phyloP scores from a whole-genome alignment of 2,113 vertebrate genomes.

The Syngnathus floridae region DNA sequence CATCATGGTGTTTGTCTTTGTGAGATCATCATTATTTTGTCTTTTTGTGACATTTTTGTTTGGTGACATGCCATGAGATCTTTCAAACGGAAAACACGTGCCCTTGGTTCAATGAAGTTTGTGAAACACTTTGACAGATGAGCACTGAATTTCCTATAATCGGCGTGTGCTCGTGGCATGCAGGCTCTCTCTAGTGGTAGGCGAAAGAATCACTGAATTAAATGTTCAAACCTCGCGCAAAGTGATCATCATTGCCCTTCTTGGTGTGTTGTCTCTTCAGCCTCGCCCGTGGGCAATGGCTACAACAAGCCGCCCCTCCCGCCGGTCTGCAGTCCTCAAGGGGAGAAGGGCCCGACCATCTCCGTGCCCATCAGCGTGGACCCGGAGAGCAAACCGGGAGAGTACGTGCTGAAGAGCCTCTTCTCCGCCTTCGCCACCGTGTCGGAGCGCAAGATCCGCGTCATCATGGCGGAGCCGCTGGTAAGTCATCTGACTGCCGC shows the following conservation, averaged over 20 bases:
- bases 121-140: background rate
- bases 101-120: background rate
- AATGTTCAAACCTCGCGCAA: background rate
- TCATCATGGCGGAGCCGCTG: slow-evolving; percentile 95
- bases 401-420: slow-evolving; percentile 93
- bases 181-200: background rate
- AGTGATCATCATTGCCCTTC: slow-evolving; percentile 1
- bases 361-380: slow-evolving; percentile 89
- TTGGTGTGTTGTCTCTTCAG: slow-evolving; percentile 58
- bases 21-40: too few species aligned
- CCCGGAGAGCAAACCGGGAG: slow-evolving; percentile 93
- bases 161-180: background rate
- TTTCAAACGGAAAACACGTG: too few species aligned
- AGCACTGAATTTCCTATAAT: background rate
- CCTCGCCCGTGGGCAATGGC: slow-evolving; percentile 91
- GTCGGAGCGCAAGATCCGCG: slow-evolving; percentile 91
- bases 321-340: slow-evolving; percentile 79
- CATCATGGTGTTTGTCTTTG: too few species aligned
- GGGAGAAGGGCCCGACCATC: slow-evolving; percentile 84
- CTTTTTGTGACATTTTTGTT: too few species aligned
- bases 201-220: background rate
- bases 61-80: too few species aligned
- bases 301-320: slow-evolving; percentile 86
- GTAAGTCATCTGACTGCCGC: slow-evolving; percentile 69
- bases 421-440: slow-evolving; percentile 91